Evolutionary conservation across 2,797 vertebrate species (phyloP).

Genomic region (Cryptoblepharus egeriae): DNA sequence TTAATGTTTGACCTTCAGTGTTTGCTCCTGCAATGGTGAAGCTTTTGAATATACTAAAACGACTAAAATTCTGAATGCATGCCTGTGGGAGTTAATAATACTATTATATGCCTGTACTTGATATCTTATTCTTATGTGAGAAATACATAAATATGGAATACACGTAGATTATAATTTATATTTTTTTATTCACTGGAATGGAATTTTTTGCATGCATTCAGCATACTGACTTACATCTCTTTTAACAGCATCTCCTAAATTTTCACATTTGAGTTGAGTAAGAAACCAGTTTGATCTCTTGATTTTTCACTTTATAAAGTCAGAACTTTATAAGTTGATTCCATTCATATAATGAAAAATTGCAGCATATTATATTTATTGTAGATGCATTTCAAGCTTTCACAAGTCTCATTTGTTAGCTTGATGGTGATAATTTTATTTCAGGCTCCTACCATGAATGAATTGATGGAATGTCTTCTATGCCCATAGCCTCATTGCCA

Average conservation of each 20-base stretch:
- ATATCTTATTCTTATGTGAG: neutral
- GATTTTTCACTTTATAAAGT: neutral
- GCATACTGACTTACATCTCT: constrained; percentile 4
- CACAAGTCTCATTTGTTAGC: constrained; percentile 15
- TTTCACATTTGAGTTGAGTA: constrained; percentile 16
- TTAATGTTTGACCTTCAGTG: constrained; percentile 9
- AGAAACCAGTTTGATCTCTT: fast-evolving
- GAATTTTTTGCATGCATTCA: constrained; percentile 4
- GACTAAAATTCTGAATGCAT: neutral
- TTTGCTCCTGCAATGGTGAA: constrained; percentile 30
- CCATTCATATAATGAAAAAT: neutral
- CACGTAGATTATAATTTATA: neutral
- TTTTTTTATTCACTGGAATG: neutral
- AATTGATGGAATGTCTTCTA: neutral
- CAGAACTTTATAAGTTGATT: constrained; percentile 35
- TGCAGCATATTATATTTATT: neutral
- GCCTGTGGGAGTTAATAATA: constrained; percentile 32
- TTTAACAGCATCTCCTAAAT: constrained; percentile 28
- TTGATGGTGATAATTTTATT: constrained; percentile 20
- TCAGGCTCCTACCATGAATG: neutral
- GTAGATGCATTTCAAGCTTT: constrained; percentile 7
- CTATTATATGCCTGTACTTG: neutral
- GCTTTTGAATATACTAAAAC: constrained; percentile 30
- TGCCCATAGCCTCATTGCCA: neutral
- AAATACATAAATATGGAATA: neutral